phyloP scores from a whole-genome alignment of 2,888 invertebrate species.

The Ormyrus nitidulus region DNA sequence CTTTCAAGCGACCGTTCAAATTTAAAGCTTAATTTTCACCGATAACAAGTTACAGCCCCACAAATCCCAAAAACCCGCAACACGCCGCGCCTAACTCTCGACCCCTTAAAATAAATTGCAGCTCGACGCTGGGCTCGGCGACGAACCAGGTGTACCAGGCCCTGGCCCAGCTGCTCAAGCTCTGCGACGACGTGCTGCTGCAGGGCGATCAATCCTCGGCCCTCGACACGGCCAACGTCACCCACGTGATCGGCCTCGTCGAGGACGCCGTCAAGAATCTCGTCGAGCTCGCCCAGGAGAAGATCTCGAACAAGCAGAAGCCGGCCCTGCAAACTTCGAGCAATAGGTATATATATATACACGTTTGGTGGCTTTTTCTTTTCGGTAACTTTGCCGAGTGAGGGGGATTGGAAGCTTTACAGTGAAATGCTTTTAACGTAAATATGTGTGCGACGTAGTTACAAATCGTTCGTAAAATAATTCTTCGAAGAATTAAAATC shows the following conservation, averaged over 20 bases:
- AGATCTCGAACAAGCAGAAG: slow-evolving; percentile 82
- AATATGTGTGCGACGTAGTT: neutral
- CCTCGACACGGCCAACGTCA: slow-evolving; percentile 80
- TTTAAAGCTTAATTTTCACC: too few relatives aligned
- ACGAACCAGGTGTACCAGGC: slow-evolving; percentile 92
- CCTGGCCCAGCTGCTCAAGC: slow-evolving; percentile 89
- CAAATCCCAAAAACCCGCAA: too few relatives aligned
- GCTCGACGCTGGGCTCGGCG: slow-evolving; percentile 85
- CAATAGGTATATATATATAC: slow-evolving; percentile 65
- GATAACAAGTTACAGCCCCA: too few relatives aligned
- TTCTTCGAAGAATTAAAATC: too few relatives aligned
- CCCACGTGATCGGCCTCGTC: slow-evolving; percentile 83
- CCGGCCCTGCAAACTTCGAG: slow-evolving; percentile 67
- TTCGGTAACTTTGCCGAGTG: too few relatives aligned
- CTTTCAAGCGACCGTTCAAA: too few relatives aligned
- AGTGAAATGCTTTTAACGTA: too few relatives aligned
- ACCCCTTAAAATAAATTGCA: slow-evolving; percentile 65
- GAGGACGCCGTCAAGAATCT: slow-evolving; percentile 87
- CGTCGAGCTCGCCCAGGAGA: slow-evolving; percentile 88
- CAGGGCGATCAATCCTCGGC: slow-evolving; percentile 83
- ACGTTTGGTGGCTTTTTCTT: too few relatives aligned
- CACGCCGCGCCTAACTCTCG: too few relatives aligned
- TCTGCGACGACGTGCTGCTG: slow-evolving; percentile 92
- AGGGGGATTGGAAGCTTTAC: neutral
- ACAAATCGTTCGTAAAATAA: neutral